Evolutionary conservation across 2,113 vertebrate species (phyloP), one percentile per base, ranked within the genome.

Genomic region (Actinemys pallida): DNA sequence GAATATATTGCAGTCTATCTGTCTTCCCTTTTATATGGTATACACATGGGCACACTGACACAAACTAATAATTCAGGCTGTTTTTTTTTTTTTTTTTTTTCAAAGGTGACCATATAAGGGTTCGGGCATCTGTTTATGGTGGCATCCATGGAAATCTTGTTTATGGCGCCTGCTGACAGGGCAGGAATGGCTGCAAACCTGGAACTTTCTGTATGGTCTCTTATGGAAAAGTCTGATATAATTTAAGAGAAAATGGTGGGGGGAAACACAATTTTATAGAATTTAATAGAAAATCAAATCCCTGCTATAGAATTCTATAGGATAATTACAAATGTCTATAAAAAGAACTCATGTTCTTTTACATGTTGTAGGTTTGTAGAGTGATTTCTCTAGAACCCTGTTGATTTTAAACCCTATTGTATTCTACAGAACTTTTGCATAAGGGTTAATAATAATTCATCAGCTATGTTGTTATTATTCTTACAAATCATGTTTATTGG

Each of bases 271-370:
- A 22, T 86, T n/a, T 20, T 86, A 75, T 56, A 39, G 31, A 8
- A 88, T 14, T 10, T 89, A 80, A 79, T 7, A 82, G n/a, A 84
- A 54, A 86, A 81, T n/a, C 31, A 79, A 24, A 86, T 91, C 88
- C 47, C 29, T 79, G 45, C 59, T 87, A 56, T 59, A 83, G 59
- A 86, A 81, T 2, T 7, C 42, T 59, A 56, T 16, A 52, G 42
- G 47, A n/a, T 76, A 39, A 87, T 94, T 87, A 22, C 80, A 83
- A 92, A 11, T 3, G 27, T 52, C 81, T 42, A 85, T 35, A 27
- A 84, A 65, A 27, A 50, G 80, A 85, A 92, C 50, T 0, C 5
- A 31, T 45, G 24, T 8, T 47, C 35, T 88, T 88, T 25, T 0
- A 81, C 84, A 86, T 25, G 45, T 4, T 69, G 2, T 31, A 16